A percentile compares a stretch with the other conserved stretches of the same genome.
Conservation (phyloP, 2,113 vertebrate species). For the Canis aureus region DNA sequence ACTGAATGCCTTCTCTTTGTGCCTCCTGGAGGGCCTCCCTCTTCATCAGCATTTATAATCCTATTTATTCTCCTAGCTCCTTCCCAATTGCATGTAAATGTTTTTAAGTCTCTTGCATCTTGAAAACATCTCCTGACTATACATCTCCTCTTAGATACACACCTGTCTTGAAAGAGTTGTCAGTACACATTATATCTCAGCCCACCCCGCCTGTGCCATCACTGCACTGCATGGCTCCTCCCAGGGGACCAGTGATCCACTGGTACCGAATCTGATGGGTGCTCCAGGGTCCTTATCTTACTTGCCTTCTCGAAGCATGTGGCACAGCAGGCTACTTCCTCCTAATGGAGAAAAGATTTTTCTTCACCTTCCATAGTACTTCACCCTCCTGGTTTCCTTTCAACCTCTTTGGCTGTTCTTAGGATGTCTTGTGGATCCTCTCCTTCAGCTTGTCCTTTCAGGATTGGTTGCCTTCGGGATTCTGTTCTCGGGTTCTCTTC, state of each 20-base stretch:
- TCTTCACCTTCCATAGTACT: not conserved
- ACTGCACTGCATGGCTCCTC: not conserved
- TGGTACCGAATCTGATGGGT: no score
- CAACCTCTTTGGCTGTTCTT: not conserved
- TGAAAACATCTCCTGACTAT: not conserved
- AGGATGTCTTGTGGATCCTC: not conserved
- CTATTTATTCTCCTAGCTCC: not conserved
- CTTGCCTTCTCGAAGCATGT: not conserved
- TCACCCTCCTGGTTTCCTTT: not conserved
- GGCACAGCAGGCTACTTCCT: not conserved
- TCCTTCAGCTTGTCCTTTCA: not conserved
- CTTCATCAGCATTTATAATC: not conserved
- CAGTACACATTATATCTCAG: not conserved
- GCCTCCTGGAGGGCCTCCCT: not conserved
- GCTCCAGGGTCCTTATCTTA: not conserved
- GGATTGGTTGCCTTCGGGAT: not conserved
- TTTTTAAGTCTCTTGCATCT: not conserved
- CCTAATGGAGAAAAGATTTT: not conserved
- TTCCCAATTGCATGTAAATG: not conserved
- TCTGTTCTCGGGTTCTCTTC: not conserved
- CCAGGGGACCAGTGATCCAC: no score
- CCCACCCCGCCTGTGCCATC: not conserved
- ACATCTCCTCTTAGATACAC: not conserved
- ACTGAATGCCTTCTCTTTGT: no score
- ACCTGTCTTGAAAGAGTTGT: not conserved